phyloP scores from a whole-genome alignment of 2,888 invertebrate genomes.

The Dione vanillae region DNA sequence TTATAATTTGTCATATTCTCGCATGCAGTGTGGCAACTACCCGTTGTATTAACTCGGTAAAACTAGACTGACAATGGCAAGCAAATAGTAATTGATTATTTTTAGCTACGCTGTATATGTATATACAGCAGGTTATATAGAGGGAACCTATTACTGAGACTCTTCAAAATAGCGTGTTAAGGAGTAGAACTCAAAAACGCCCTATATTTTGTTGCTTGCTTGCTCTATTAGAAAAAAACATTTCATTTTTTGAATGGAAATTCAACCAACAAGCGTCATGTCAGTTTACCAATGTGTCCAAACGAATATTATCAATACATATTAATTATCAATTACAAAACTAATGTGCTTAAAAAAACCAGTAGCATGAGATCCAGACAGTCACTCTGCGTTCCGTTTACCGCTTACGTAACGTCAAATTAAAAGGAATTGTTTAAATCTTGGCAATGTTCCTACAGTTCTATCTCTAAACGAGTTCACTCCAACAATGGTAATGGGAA shows the following conservation, averaged over 20 bases:
- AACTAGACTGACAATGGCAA: no score
- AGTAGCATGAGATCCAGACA: slow-evolving; percentile 3
- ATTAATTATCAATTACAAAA: not conserved
- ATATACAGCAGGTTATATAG: not conserved
- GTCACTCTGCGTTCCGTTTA: slow-evolving; percentile 17
- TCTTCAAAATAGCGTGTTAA: not conserved
- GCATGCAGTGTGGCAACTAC: no score
- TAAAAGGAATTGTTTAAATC: slow-evolving; percentile 42
- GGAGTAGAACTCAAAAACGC: not conserved
- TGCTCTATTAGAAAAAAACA: not conserved
- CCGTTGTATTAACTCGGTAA: no score
- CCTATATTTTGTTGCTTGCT: no score
- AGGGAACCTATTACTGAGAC: no score
- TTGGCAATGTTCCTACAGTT: slow-evolving; percentile 35
- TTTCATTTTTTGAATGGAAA: no score
- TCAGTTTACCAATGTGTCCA: no score
- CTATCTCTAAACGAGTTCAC: slow-evolving; percentile 30
- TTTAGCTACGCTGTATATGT: not conserved
- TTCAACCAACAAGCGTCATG: no score
- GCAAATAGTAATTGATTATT: no score
- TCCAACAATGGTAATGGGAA: slow-evolving; percentile 34
- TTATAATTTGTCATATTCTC: no score
- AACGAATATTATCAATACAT: no score
- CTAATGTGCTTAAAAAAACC: slow-evolving; percentile 8
- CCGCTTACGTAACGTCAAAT: slow-evolving; percentile 37